Base-by-base conservation (phyloP, 2,797 vertebrate species). In the Amblyopsis hoosieri region DNA sequence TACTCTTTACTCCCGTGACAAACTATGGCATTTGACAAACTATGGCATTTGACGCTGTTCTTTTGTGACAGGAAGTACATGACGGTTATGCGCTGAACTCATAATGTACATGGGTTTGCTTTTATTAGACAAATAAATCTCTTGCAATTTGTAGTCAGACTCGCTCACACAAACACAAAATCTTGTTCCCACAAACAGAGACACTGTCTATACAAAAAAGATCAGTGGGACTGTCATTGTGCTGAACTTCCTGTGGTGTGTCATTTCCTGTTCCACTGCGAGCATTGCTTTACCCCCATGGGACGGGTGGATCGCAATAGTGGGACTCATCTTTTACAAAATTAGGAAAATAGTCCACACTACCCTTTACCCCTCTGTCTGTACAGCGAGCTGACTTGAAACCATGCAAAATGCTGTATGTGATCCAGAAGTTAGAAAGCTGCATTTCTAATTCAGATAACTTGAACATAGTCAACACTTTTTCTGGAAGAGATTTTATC, bases 191-290 rank as follows among this genome's bases (percentile, higher is more conserved):
- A 86, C 66, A 79, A 82, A 82, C 78, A 85, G 74, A 69, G 23
- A 54, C 66, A 23, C 42, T 2, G 71, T 67, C 78, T 66, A 72
- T 66, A 82, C 64, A 79, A 84, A 81, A 58, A 70, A 78, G 83
- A 69, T 88, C 88, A 80, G 81, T 81, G 76, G 78, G 83, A 69
- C 69, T 51, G 54, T 82, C 80, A 89, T 90, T 90, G 90, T 91
- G 83, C 80, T 74, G 62, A 31, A 72, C 80, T 88, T 91, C 89
- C 90, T 86, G 65, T 72, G 37, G 7, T 71, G 60, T 80, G 81
- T 83, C 85, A 84, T 78, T 85, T 89, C 87, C 88, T 84, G 76
- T 63, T 64, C 62, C 54, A 67, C 72, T 71, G 77, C 75, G 78
- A 79, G 50, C 64, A 52, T 12, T 19, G 51, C 63, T 71, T 86